phyloP scores from a whole-genome alignment of 2,797 vertebrate species.

The Poeciliopsis paucimaculata region DNA sequence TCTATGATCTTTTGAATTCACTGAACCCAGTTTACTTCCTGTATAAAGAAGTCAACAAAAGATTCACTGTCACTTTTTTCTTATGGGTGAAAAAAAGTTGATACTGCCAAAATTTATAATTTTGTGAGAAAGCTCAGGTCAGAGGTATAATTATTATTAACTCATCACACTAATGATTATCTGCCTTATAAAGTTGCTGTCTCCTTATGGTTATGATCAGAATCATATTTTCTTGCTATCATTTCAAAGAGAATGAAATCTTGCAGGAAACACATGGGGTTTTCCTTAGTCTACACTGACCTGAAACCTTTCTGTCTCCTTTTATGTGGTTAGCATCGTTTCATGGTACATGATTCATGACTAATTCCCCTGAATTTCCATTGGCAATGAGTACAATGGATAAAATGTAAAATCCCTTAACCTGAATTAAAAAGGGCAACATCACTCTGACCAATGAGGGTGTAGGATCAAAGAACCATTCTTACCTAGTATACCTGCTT shows the following conservation, averaged over 20 bases:
- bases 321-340: slow-evolving; percentile 29
- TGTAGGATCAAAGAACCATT: background rate
- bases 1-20: background rate
- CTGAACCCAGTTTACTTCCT: background rate
- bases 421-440: background rate
- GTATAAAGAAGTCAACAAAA: background rate
- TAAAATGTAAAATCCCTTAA: background rate
- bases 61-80: background rate
- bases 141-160: background rate
- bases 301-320: slow-evolving; percentile 10
- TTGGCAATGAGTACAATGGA: background rate
- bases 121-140: background rate
- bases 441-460: background rate
- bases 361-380: background rate
- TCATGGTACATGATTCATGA: background rate
- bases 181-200: background rate
- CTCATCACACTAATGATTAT: background rate
- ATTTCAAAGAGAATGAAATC: slow-evolving; percentile 1
- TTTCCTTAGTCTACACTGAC: slow-evolving; percentile 21
- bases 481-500: background rate
- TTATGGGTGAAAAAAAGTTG: background rate
- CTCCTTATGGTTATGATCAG: background rate
- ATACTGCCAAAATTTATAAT: background rate
- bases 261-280: slow-evolving; percentile 4
- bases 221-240: background rate